Evolutionary conservation across 2,797 vertebrate species (phyloP), one percentile per base, ranked within the genome.

Genomic region (Chanos chanos): DNA sequence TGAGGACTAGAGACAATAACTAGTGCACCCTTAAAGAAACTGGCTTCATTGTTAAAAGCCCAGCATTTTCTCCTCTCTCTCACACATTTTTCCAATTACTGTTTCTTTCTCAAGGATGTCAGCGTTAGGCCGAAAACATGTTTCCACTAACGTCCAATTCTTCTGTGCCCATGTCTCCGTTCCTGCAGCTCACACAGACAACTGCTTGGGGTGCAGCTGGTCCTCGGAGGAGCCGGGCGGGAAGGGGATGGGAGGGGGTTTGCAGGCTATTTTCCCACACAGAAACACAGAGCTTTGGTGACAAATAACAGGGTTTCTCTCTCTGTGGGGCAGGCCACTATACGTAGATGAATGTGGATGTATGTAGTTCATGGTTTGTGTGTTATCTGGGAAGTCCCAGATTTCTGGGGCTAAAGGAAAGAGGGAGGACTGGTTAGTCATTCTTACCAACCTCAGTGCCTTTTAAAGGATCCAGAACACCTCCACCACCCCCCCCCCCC

Each of bases 61-160:
- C 67, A 68, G 73, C 64, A 72, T 82, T 84, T 87, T 81, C 75
- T 75, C 70, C 62, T 82, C n/a, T n/a, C n/a, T n/a, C n/a, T n/a
- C n/a, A n/a, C 86, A 86, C 69, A 73, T 85, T 86, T 85, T 87
- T 87, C 68, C 79, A 85, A 88, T 88, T 86, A 85, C 73, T 61
- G 70, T 72, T n/a, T 72, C 74, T 69, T 84, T 86, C 77, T 59
- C 68, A 82, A 72, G 78, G 73, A 80, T 76, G 78, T 80, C 74
- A 67, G 71, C 33, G 77, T 76, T 70, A 73, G 71, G 76, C 75
- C 76, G 59, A 81, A 87, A 89, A 85, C 77, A 76, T 88, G 84
- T 86, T 88, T 87, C 74, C 76, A 84, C 77, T 87, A 74, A 87
- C 81, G 74, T 40, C 50, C 43, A 54, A 64, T 58, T 70, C 72